These are phyloP conservation scores for Aegithalos caudatus DNA, from an alignment of 2,113 vertebrate genomes.

Conservation along the genomic window DNA sequence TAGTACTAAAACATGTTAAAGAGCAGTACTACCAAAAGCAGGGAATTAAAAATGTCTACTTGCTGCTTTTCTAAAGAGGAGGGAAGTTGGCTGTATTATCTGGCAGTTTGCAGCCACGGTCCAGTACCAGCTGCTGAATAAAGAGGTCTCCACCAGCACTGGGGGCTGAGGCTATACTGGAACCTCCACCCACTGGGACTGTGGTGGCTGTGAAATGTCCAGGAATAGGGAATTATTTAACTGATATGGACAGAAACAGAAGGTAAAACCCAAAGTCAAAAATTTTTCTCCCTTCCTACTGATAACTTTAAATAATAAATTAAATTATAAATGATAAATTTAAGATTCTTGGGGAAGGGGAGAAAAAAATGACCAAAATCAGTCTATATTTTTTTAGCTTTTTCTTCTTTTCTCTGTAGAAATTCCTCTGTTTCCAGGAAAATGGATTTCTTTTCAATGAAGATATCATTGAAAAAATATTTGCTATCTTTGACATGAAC, in stretches of 20 bases:
- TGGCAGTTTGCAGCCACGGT: not conserved
- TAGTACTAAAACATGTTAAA: not conserved
- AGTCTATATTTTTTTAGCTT: not conserved
- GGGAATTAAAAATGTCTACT: not conserved
- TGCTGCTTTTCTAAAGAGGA: not conserved
- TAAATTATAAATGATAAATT: no score
- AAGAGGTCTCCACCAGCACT: not conserved
- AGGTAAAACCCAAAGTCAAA: not conserved
- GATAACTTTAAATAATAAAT: no score
- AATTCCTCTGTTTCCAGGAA: not conserved
- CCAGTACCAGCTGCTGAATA: not conserved
- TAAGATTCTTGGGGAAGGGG: not conserved
- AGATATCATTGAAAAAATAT: not conserved
- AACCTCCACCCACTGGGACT: not conserved
- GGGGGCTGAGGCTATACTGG: not conserved
- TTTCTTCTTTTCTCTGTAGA: not conserved
- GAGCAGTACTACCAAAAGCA: not conserved
- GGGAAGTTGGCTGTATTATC: not conserved
- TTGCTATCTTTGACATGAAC: not conserved
- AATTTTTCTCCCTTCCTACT: not conserved
- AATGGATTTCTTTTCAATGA: not conserved
- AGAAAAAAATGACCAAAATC: fast-evolving
- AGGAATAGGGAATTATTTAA: not conserved
- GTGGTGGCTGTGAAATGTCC: not conserved
- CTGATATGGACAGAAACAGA: not conserved